These are phyloP conservation scores for Apeltes quadracus DNA, from an alignment of 2,113 vertebrate species.

Conservation along the genomic window DNA sequence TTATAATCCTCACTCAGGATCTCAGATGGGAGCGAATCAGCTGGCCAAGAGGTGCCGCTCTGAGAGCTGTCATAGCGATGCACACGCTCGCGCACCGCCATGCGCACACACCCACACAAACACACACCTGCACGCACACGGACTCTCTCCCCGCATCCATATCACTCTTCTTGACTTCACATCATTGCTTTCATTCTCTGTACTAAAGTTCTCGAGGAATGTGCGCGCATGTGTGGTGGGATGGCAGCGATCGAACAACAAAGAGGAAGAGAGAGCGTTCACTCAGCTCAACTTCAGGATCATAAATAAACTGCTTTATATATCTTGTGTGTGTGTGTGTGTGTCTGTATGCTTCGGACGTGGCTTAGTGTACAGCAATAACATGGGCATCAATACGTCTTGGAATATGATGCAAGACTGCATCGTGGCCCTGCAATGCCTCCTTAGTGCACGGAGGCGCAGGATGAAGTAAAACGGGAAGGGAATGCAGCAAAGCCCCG, in stretches of 20 bases:
- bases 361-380: conserved; percentile 3
- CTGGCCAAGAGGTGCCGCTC: conserved; percentile 55
- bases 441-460: conserved; percentile 11
- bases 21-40: conserved; percentile 75
- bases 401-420: conserved; percentile 44
- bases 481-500: conserved; percentile 23
- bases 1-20: conserved; percentile 80
- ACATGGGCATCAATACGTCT: conserved; percentile 13
- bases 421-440: conserved; percentile 28
- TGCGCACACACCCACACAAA: conserved; percentile 21
- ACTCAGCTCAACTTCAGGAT: conserved; percentile 16
- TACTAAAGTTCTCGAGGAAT: conserved; percentile 24
- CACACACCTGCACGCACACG: neutral
- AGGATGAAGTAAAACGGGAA: conserved; percentile 32
- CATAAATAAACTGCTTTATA: conserved; percentile 21
- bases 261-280: conserved; percentile 21
- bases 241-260: conserved; percentile 23
- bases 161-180: conserved; percentile 40
- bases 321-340: conserved; percentile 1
- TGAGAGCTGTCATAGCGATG: conserved; percentile 53
- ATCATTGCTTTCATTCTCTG: conserved; percentile 53
- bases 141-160: conserved; percentile 42
- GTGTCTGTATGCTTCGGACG: conserved; percentile 5
- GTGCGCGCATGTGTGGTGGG: conserved; percentile 19
- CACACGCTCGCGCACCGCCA: conserved; percentile 19